These are phyloP conservation scores for Aphidoletes aphidimyza DNA, from an alignment of 2,888 invertebrate genomes.

Conservation along the genomic window DNA sequence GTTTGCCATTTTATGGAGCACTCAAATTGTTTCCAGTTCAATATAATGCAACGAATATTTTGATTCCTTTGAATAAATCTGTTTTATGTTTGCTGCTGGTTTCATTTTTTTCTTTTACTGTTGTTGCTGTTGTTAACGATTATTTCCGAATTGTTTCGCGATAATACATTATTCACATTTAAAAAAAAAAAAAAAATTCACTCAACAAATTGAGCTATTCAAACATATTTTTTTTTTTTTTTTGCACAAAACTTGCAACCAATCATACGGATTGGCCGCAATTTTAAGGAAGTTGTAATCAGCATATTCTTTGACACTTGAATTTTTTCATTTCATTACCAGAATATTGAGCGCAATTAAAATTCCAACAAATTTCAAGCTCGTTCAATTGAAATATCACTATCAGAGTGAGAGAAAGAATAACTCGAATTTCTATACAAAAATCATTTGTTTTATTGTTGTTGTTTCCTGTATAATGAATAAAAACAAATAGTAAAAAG, in stretches of 20 bases:
- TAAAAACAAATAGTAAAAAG: neutral
- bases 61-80: constrained; percentile 18
- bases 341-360: neutral
- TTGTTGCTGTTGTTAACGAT: constrained; percentile 12
- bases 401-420: neutral
- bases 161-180: neutral
- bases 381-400: constrained; percentile 2
- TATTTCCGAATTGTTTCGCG: neutral
- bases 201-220: neutral
- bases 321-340: constrained; percentile 21
- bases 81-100: no score
- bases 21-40: constrained; percentile 21
- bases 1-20: neutral
- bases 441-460: neutral
- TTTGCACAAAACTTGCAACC: neutral
- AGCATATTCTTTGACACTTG: constrained; percentile 26
- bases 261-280: neutral
- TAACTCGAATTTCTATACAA: neutral
- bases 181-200: no score
- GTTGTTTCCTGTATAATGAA: constrained; percentile 27
- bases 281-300: constrained; percentile 2
- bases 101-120: no score
- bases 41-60: neutral
- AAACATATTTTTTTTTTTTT: no score
- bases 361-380: neutral